These are phyloP conservation scores for Heteromurus nitidus DNA, from an alignment of 2,888 invertebrate genomes.

Conservation along the genomic window DNA sequence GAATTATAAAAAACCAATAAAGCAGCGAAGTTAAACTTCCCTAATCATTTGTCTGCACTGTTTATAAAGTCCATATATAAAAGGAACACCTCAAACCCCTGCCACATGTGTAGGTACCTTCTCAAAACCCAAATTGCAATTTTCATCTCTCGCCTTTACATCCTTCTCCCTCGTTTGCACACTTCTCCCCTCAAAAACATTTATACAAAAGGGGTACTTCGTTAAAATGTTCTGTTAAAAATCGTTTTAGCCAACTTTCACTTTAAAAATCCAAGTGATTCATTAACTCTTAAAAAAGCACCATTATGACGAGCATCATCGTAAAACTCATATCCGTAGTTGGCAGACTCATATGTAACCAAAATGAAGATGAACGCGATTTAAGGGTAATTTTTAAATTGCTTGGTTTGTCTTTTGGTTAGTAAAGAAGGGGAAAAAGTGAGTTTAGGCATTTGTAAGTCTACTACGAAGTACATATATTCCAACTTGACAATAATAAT, in stretches of 20 bases:
- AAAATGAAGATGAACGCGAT: slow-evolving; percentile 44
- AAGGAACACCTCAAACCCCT: slow-evolving; percentile 38
- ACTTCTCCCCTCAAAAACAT: slow-evolving; percentile 13
- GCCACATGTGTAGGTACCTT: slow-evolving; percentile 15
- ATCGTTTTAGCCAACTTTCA: slow-evolving; percentile 52
- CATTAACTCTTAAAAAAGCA: slow-evolving; percentile 46
- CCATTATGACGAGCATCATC: slow-evolving; percentile 40
- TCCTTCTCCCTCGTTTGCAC: not conserved
- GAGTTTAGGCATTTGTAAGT: not conserved
- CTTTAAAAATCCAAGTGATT: slow-evolving; percentile 63
- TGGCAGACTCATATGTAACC: slow-evolving; percentile 32
- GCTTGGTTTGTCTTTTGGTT: slow-evolving; percentile 48
- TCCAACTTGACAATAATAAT: slow-evolving; percentile 52
- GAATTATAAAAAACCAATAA: not conserved
- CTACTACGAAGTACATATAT: slow-evolving; percentile 22
- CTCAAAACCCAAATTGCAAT: slow-evolving; percentile 32
- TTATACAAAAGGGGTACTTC: not conserved
- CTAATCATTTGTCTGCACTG: slow-evolving; percentile 5
- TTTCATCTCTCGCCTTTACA: slow-evolving; percentile 14
- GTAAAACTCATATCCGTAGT: slow-evolving; percentile 32
- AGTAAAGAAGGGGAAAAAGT: too few species aligned
- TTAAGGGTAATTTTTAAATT: slow-evolving; percentile 51
- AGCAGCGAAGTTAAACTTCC: not conserved
- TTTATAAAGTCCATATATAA: slow-evolving; percentile 16
- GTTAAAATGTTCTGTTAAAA: slow-evolving; percentile 21